Evolutionary conservation across 2,797 vertebrate species (phyloP).

Genomic region (Luscinia luscinia): DNA sequence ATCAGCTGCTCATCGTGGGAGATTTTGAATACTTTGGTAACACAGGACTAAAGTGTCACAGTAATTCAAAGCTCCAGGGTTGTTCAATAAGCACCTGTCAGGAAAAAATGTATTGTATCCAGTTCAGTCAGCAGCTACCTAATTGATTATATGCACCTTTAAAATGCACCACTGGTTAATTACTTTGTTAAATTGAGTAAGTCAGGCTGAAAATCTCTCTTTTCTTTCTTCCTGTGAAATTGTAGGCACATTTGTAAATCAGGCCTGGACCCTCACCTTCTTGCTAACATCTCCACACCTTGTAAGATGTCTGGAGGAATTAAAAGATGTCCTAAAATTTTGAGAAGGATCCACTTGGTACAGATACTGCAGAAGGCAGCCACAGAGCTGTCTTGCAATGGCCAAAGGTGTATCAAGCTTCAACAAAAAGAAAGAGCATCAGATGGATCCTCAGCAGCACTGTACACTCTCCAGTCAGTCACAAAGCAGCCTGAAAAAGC

Average conservation of each 20-base stretch:
- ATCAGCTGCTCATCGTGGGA: constrained; percentile 61
- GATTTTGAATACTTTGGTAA: constrained; percentile 36
- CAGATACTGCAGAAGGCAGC: constrained; percentile 37
- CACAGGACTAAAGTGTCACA: background rate
- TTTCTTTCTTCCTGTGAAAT: background rate
- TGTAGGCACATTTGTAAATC: background rate
- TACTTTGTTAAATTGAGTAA: background rate
- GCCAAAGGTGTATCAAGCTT: constrained; percentile 24
- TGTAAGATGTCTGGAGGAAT: constrained; percentile 35
- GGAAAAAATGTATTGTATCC: background rate
- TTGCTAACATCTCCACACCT: constrained; percentile 26
- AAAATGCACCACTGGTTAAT: background rate
- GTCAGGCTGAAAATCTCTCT: background rate
- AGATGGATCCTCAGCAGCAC: constrained; percentile 17
- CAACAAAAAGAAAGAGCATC: constrained; percentile 32
- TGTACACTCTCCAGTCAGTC: background rate
- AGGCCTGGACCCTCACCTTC: constrained; percentile 27
- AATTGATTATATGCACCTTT: background rate
- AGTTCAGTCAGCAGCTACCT: background rate
- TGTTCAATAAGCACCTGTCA: constrained; percentile 44
- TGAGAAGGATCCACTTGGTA: constrained; percentile 23
- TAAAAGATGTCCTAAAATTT: constrained; percentile 20
- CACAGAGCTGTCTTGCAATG: constrained; percentile 50
- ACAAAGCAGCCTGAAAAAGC: constrained; percentile 15
- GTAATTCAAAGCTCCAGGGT: constrained; percentile 8